phyloP scores from a whole-genome alignment of 2,797 vertebrate species.

The Scolopax bukidnonensis region DNA sequence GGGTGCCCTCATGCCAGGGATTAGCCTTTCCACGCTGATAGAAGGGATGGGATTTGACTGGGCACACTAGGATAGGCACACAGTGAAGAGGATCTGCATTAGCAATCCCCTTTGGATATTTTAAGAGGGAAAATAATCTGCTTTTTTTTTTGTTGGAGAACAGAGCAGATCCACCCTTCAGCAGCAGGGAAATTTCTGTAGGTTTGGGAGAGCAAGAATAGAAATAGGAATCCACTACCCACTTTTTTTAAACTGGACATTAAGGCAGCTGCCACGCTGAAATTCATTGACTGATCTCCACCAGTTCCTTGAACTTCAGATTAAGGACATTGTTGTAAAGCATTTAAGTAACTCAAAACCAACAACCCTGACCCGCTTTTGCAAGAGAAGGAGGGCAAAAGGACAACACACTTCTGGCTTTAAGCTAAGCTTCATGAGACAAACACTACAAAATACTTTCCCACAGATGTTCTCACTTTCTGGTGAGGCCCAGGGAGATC shows the following conservation, averaged over 20 bases:
- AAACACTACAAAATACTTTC: neutral
- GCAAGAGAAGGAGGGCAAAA: neutral
- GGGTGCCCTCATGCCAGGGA: slow-evolving; percentile 12
- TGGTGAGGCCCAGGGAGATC: neutral
- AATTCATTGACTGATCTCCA: neutral
- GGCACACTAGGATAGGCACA: neutral
- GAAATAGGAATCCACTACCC: neutral
- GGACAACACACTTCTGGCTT: slow-evolving; percentile 4
- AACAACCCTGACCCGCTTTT: neutral
- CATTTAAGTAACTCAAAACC: neutral
- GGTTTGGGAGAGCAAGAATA: neutral
- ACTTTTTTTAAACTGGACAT: neutral
- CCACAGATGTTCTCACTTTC: slow-evolving; percentile 63
- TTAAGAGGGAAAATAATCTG: slow-evolving; percentile 33
- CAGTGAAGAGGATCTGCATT: neutral
- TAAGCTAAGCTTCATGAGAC: neutral
- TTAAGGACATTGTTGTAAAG: neutral
- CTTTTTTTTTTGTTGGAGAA: slow-evolving; percentile 10
- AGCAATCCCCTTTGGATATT: slow-evolving; percentile 15
- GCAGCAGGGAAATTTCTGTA: neutral
- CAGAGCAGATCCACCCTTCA: neutral
- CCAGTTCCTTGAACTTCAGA: neutral
- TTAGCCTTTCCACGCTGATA: slow-evolving; percentile 24
- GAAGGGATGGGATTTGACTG: neutral
- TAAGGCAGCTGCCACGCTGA: neutral